Base-by-base conservation (phyloP, 2,888 invertebrate genomes). In the Priocnemis perturbator region DNA sequence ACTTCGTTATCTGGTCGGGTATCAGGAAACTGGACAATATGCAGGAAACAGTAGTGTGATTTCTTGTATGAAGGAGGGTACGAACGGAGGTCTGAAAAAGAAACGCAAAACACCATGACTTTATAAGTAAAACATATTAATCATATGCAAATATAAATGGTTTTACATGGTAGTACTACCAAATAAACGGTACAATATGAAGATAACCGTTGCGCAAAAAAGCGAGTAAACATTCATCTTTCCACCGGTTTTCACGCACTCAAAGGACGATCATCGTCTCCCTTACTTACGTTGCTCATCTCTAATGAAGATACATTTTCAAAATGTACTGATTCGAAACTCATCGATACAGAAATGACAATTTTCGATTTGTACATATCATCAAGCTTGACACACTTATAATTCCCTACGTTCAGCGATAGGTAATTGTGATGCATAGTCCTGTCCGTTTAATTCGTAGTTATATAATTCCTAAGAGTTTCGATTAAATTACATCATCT, bases 101-200 rank as follows among this genome's bases (percentile, higher is more conserved):
- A 63, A 67, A 60, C 15, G 3, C 52, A 64, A 64, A 9, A 45
- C n/a, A 55, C 30, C n/a, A n/a, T 50, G 55, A 20, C 21, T 58
- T 81, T 85, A 79, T 86, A 86, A 87, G 81, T 87, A 87, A 87
- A 87, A 86, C 86, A 87, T 87, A 85, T 86, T 86, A 86, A 87
- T 87, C 79, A 83, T 86, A 87, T 86, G 87, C 83, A 87, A 87
- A 86, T 87, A 87, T 87, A 87, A 87, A 87, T 86, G 85, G 82
- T 85, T 86, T 86, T 86, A 87, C 86, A 87, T 82, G 81, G 79
- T 86, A 81, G 79, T 83, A 81, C 81, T 85, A 86, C 83, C 81
- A 85, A 87, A 86, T 87, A 76, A 87, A 86, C 79, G 79, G 81
- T 82, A 85, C 81, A 85, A 83, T 86, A 85, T 79, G 83, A 85